Conservation (phyloP, 2,888 invertebrate genomes). For the Aphelenchoides bicaudatus region DNA sequence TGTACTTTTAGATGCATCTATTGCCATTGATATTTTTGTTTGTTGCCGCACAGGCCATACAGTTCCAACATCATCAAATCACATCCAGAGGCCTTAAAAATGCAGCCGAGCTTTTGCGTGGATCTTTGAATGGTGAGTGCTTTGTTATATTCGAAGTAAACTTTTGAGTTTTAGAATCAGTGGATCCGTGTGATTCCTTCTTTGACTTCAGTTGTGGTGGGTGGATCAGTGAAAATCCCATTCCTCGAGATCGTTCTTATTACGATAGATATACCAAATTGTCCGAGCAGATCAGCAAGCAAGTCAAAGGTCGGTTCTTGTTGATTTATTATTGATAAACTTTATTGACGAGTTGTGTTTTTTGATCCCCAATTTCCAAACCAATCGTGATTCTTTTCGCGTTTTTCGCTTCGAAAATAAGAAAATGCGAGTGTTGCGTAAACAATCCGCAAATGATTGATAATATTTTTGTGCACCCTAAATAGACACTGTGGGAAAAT, state of each 20-base stretch:
- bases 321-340: not conserved
- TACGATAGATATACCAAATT: constrained; percentile 22
- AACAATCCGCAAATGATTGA: not conserved
- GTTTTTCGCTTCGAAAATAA: not conserved
- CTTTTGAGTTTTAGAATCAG: too few relatives aligned
- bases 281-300: constrained; percentile 11
- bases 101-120: not conserved
- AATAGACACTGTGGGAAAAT: too few relatives aligned
- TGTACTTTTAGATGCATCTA: too few relatives aligned
- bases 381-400: not conserved
- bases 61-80: too few relatives aligned
- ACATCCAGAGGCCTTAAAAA: not conserved
- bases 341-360: not conserved
- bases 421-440: not conserved
- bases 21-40: too few relatives aligned
- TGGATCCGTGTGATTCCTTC: constrained; percentile 26
- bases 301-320: constrained; percentile 17
- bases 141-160: too few relatives aligned
- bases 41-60: too few relatives aligned
- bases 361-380: too few relatives aligned
- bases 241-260: constrained; percentile 20
- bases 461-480: too few relatives aligned
- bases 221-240: constrained; percentile 25
- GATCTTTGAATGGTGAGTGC: too few relatives aligned
- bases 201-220: constrained; percentile 23